phyloP scores from a whole-genome alignment of 2,113 vertebrate genomes.

The Thymallus thymallus region DNA sequence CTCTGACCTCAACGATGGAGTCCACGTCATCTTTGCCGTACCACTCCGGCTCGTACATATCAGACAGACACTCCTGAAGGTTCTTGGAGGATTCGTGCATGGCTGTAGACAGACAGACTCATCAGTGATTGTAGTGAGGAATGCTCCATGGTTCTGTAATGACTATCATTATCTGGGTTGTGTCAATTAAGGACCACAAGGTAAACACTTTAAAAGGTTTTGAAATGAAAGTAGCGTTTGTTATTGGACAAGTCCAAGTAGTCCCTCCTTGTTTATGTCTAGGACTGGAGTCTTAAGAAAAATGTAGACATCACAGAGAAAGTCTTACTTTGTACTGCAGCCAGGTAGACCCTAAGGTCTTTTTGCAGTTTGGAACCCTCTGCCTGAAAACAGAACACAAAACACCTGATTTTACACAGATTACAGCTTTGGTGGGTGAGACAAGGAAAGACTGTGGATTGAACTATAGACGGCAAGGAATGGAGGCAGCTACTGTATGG shows the following conservation, averaged over 20 bases:
- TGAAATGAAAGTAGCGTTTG: too few species aligned
- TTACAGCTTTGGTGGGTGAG: background rate
- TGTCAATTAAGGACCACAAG: too few species aligned
- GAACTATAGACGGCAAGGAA: background rate
- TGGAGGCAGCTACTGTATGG: too few species aligned
- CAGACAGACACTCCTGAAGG: slow-evolving; percentile 88
- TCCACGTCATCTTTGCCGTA: slow-evolving; percentile 91
- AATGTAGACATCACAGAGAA: background rate
- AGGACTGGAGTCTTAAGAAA: too few species aligned
- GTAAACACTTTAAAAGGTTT: too few species aligned
- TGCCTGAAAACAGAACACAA: slow-evolving; percentile 66
- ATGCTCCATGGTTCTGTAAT: background rate
- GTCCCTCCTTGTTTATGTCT: too few species aligned
- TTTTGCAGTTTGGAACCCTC: slow-evolving; percentile 94
- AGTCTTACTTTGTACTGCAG: slow-evolving; percentile 87
- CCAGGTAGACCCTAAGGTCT: slow-evolving; percentile 90
- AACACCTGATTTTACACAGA: background rate
- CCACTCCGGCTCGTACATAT: slow-evolving; percentile 96
- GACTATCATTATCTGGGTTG: too few species aligned
- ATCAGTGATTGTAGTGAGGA: background rate
- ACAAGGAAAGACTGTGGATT: too few species aligned
- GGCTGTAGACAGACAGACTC: slow-evolving; percentile 69
- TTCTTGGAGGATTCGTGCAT: slow-evolving; percentile 98
- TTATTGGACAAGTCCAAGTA: too few species aligned
- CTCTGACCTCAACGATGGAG: slow-evolving; percentile 87